Percentiles rank a stretch among this genome's conserved stretches.
These are phyloP conservation scores for Chionodraco myersi DNA, from an alignment of 2,113 vertebrate species.

Conservation along the genomic window DNA sequence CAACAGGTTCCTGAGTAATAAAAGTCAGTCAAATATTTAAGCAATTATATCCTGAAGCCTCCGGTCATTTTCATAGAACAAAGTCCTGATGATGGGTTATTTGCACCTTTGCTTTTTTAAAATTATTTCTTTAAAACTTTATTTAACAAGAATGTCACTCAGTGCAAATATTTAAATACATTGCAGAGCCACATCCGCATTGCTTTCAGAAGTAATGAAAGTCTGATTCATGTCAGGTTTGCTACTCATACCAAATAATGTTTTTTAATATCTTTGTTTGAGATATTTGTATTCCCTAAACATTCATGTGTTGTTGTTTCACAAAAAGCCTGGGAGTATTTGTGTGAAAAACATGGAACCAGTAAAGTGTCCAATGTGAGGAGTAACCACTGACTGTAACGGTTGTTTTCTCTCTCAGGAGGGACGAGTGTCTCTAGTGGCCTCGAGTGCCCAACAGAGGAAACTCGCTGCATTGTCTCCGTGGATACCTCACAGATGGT, in stretches of 20 bases:
- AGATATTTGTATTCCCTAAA: background rate
- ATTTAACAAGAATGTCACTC: background rate
- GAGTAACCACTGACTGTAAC: background rate
- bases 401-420: conserved; percentile 82
- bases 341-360: background rate
- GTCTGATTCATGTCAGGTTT: background rate
- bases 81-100: background rate
- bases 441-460: conserved; percentile 94
- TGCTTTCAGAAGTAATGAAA: too few species aligned
- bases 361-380: background rate
- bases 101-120: background rate
- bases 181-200: background rate
- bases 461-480: conserved; percentile 93
- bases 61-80: background rate
- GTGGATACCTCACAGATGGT: conserved; percentile 99
- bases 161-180: background rate
- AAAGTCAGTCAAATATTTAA: conserved; percentile 15
- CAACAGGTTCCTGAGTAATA: background rate
- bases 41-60: conserved; percentile 2
- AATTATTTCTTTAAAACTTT: background rate
- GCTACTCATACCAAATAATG: background rate
- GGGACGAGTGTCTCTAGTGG: conserved; percentile 97
- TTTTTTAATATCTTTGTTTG: background rate
- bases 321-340: background rate
- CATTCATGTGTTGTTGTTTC: background rate